A percentile compares a stretch with the other conserved stretches of the same genome.
These are phyloP conservation scores for Cryptotermes secundus DNA, from an alignment of 1,140 invertebrate genomes.

Conservation along the genomic window DNA sequence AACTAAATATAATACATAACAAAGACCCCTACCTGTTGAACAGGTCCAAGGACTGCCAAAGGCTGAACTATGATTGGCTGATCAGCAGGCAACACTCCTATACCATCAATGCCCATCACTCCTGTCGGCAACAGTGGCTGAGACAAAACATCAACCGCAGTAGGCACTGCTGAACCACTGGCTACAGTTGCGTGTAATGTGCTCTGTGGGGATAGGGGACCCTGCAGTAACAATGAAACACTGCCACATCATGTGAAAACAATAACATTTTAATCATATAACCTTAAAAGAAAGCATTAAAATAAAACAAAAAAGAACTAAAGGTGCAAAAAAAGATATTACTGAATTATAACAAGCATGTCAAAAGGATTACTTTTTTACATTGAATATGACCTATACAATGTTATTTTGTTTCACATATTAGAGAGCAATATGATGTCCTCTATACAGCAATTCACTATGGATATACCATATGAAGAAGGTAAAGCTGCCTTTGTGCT, in stretches of 20 bases:
- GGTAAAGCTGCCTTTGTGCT: no score
- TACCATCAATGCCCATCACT: neutral
- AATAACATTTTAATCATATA: no score
- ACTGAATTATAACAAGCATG: no score
- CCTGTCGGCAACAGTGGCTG: neutral
- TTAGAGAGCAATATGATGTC: no score
- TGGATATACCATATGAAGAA: no score
- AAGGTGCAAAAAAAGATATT: no score
- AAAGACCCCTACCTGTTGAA: neutral
- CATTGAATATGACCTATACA: no score
- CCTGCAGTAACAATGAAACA: conserved; percentile 42
- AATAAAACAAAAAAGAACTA: neutral
- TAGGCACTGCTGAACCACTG: no score
- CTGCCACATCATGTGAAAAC: neutral
- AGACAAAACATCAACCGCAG: neutral
- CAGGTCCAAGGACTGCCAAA: neutral
- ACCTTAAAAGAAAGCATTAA: neutral
- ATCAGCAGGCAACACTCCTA: neutral
- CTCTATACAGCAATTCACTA: no score
- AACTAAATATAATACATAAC: no score
- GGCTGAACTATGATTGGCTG: neutral
- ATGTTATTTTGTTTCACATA: no score
- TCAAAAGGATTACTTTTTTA: no score
- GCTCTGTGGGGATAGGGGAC: conserved; percentile 53
- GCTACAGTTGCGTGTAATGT: conserved; percentile 44